A percentile compares a stretch with the other conserved stretches of the same genome.
Evolutionary conservation across 2,888 invertebrate species (phyloP).

Genomic region (Cheilosia impressa): DNA sequence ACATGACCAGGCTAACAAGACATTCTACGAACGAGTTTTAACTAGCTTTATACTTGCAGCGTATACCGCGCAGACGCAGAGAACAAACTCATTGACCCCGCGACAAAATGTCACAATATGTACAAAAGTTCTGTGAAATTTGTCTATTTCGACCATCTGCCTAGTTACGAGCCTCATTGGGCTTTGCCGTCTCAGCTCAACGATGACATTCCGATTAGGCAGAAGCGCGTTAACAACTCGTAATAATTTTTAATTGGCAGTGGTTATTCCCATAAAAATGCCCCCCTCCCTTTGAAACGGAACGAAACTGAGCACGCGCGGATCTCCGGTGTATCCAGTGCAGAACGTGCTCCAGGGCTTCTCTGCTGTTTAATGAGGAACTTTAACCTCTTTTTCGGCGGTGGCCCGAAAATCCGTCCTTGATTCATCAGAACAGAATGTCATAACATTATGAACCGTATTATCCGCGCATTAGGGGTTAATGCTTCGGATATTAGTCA

Average conservation of each 20-base stretch:
- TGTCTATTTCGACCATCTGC: constrained; percentile 69
- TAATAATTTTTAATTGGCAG: constrained; percentile 73
- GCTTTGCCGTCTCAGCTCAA: constrained; percentile 18
- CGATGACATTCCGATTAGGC: constrained; percentile 64
- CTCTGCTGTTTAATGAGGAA: constrained; percentile 62
- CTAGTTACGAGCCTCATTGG: constrained; percentile 45
- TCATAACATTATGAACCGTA: constrained; percentile 65
- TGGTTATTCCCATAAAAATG: constrained; percentile 61
- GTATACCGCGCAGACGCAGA: background rate
- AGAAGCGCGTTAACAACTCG: constrained; percentile 72
- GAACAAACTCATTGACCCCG: constrained; percentile 58
- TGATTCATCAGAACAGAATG: constrained; percentile 69
- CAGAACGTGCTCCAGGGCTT: constrained; percentile 66
- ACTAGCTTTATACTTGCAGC: background rate
- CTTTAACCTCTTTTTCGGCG: constrained; percentile 65
- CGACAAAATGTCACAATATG: constrained; percentile 52
- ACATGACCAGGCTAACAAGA: constrained; percentile 16
- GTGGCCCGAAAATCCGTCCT: constrained; percentile 60
- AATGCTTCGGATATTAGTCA: constrained; percentile 70
- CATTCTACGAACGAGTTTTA: constrained; percentile 43
- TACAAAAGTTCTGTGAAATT: constrained; percentile 22
- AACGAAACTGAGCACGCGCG: constrained; percentile 64
- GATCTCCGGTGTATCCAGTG: constrained; percentile 54
- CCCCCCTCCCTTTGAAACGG: constrained; percentile 7
- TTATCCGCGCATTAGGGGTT: constrained; percentile 67